phyloP scores from a whole-genome alignment of 1,140 invertebrate genomes.

The Zophobas atratus region DNA sequence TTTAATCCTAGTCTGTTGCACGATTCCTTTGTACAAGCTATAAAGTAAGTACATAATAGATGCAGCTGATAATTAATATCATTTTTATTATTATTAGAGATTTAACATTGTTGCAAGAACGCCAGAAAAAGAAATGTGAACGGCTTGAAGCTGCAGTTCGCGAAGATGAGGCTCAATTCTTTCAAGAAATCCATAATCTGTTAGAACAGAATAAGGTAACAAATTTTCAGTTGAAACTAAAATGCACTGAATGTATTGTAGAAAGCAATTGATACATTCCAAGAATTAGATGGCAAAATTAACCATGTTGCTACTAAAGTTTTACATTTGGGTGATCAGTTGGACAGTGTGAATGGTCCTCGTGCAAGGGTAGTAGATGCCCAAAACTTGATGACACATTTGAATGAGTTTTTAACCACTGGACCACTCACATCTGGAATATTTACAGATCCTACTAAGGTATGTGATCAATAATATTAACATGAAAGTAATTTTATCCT shows the following conservation, averaged over 20 bases:
- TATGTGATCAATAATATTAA: constrained; percentile 65
- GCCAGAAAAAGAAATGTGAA: constrained; percentile 91
- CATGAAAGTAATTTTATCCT: constrained; percentile 46
- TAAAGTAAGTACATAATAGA: constrained; percentile 73
- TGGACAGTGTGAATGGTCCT: constrained; percentile 97
- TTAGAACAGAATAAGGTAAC: constrained; percentile 89
- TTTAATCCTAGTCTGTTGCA: constrained; percentile 88
- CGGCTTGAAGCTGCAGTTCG: constrained; percentile 85
- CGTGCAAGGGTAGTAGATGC: constrained; percentile 95
- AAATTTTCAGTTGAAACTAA: not conserved
- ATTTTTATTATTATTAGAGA: constrained; percentile 69
- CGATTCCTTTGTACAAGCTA: constrained; percentile 93
- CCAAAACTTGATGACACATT: constrained; percentile 93
- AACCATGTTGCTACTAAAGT: constrained; percentile 98
- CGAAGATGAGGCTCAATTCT: constrained; percentile 91
- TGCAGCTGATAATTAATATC: not conserved
- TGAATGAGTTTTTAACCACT: constrained; percentile 92
- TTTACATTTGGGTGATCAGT: constrained; percentile 96
- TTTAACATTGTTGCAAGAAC: constrained; percentile 84
- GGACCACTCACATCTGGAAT: constrained; percentile 89
- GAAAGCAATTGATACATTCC: constrained; percentile 89
- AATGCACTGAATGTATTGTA: constrained; percentile 66
- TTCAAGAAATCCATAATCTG: constrained; percentile 84
- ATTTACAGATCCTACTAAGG: constrained; percentile 89
- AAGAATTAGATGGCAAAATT: constrained; percentile 95